These are phyloP conservation scores for Hiodon alosoides DNA, from an alignment of 2,113 vertebrate genomes.

Conservation along the genomic window DNA sequence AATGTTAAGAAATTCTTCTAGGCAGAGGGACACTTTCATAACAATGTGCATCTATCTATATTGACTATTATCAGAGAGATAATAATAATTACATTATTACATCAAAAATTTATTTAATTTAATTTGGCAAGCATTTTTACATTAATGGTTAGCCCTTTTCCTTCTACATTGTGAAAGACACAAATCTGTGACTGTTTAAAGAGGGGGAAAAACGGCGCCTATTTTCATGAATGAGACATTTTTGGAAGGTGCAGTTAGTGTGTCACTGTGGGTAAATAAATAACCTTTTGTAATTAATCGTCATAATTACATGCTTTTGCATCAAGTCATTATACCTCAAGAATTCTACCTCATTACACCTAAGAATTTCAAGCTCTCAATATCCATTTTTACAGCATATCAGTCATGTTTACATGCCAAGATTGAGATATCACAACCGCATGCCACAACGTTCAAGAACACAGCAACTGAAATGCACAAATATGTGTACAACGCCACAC, in stretches of 20 bases:
- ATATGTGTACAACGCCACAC: background rate
- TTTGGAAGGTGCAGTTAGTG: background rate
- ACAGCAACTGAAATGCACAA: background rate
- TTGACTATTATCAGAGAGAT: background rate
- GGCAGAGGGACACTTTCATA: too few species aligned
- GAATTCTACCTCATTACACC: too few species aligned
- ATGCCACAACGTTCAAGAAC: background rate
- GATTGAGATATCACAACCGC: background rate
- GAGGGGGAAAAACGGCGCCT: too few species aligned
- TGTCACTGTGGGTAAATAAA: background rate
- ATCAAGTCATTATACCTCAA: too few species aligned
- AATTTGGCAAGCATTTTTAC: too few species aligned
- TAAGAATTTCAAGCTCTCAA: too few species aligned
- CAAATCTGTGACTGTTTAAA: too few species aligned
- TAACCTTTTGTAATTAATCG: background rate
- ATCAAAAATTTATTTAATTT: background rate
- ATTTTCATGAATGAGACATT: background rate
- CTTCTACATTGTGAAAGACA: too few species aligned
- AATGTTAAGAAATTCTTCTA: too few species aligned
- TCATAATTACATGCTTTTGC: background rate
- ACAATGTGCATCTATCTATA: background rate
- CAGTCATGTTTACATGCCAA: slow-evolving; percentile 5
- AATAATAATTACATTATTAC: background rate
- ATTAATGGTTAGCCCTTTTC: too few species aligned
- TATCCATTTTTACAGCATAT: too few species aligned